Base-by-base conservation (phyloP, 2,797 vertebrate species). In the Uromys caudimaculatus region DNA sequence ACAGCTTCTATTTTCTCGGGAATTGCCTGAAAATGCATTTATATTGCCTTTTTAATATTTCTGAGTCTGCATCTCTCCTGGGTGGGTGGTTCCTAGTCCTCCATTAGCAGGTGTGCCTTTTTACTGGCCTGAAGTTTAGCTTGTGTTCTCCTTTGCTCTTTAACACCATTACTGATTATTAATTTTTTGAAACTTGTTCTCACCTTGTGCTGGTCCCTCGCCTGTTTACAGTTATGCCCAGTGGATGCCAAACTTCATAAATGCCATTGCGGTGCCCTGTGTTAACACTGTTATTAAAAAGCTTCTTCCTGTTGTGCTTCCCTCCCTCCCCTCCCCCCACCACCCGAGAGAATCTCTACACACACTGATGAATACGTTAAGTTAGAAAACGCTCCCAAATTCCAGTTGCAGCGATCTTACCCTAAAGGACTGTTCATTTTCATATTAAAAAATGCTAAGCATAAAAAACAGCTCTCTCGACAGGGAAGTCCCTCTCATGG, bases 391-490 rank as follows among this genome's bases (percentile, higher is more conserved):
- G 97, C 97, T 96, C 96, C 97, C 93, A 98, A 96, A 98, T 98
- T 98, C 98, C 76, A 90, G 95, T 94, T 50, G 78, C 29, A 97
- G 84, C 96, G 96, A 96, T 98, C 90, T 82, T 98, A 85, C 97
- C 98, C 98, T 93, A 97, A 97, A 98, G 98, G 95, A 97, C 94
- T 95, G 77, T 98, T 98, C 95, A 98, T 98, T 98, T 98, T 97
- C 97, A 98, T 98, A 94, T 94, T 97, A 96, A 95, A 98, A 98
- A 98, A 97, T 98, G 88, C 93, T 96, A 98, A 95, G 88, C 92
- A 24, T 97, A 92, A 98, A 97, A 82, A 98, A 17, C 95, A 96
- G 97, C 97, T 98, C 90, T 97, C 97, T 98, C 75, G 2, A 98
- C 97, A 98, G 98, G 94, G 97, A 97, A 95, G 97, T 97, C 97